Percentiles rank a stretch among this genome's conserved stretches.
Conservation (phyloP, 2,797 vertebrate genomes). For the Alexandromys oeconomus region DNA sequence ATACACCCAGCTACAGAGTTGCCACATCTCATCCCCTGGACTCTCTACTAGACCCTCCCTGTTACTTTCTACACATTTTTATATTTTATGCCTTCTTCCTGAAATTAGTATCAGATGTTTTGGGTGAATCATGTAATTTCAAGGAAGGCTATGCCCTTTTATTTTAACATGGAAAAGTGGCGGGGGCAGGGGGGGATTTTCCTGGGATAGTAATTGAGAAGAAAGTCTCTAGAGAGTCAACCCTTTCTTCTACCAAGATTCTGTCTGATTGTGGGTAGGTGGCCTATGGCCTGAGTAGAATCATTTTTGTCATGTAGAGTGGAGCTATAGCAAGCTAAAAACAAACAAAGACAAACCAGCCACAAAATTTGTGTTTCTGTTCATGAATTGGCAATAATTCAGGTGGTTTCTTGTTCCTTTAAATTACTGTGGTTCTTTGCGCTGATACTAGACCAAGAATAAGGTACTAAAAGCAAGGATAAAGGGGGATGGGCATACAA, state of each 20-base stretch:
- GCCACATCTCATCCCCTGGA: conserved; percentile 43
- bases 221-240: conserved; percentile 1
- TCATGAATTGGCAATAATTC: neutral
- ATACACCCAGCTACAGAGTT: conserved; percentile 32
- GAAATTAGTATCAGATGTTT: conserved; percentile 78
- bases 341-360: neutral
- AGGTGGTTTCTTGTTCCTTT: neutral
- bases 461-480: neutral
- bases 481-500: neutral
- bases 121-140: conserved; percentile 74
- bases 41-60: conserved; percentile 33
- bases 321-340: neutral
- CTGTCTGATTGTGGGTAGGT: neutral
- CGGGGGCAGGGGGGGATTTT: conserved; percentile 1
- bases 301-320: neutral
- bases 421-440: conserved; percentile 5
- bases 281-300: neutral
- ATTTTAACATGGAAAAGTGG: conserved; percentile 47
- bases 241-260: neutral
- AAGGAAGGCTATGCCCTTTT: conserved; percentile 62
- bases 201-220: conserved; percentile 25
- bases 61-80: conserved; percentile 63
- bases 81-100: conserved; percentile 48
- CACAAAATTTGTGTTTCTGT: neutral
- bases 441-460: neutral